phyloP scores from a whole-genome alignment of 2,797 vertebrate species.

The Ctenosaura bakeri region DNA sequence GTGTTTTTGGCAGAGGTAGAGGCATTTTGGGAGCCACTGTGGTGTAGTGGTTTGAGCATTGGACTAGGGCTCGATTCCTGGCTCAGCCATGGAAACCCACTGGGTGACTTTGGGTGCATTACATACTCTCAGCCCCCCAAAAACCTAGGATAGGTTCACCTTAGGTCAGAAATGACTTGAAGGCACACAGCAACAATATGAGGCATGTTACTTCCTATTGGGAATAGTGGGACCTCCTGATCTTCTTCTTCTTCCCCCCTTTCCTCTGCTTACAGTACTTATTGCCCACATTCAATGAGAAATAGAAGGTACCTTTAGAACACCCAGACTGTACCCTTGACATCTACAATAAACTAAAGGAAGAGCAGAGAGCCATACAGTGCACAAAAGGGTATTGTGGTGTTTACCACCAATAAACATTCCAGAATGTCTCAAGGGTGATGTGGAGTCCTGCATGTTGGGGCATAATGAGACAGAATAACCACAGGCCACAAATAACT shows the following conservation, averaged over 20 bases:
- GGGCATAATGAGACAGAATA: not conserved
- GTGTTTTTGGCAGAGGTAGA: not conserved
- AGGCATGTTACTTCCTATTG: not conserved
- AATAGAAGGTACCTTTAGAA: not conserved
- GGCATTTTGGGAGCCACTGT: too few species aligned
- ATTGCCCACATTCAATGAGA: not conserved
- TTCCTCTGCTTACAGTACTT: not conserved
- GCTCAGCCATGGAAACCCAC: too few species aligned
- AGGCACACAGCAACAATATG: too few species aligned
- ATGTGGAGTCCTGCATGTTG: not conserved
- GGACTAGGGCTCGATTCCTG: too few species aligned
- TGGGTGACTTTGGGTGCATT: too few species aligned
- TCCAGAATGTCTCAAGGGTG: not conserved
- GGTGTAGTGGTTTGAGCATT: too few species aligned
- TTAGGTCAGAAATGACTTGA: too few species aligned
- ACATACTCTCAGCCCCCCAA: too few species aligned
- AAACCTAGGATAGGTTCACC: too few species aligned
- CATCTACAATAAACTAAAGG: not conserved
- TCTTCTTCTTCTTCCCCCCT: not conserved
- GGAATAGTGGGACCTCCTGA: not conserved
- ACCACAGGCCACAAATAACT: not conserved
- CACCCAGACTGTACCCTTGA: not conserved
- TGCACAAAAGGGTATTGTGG: not conserved
- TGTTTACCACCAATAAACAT: not conserved
- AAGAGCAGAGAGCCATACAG: not conserved